These are phyloP conservation scores for Branchellion lobata DNA, from an alignment of 2,888 invertebrate species.

Conservation along the genomic window DNA sequence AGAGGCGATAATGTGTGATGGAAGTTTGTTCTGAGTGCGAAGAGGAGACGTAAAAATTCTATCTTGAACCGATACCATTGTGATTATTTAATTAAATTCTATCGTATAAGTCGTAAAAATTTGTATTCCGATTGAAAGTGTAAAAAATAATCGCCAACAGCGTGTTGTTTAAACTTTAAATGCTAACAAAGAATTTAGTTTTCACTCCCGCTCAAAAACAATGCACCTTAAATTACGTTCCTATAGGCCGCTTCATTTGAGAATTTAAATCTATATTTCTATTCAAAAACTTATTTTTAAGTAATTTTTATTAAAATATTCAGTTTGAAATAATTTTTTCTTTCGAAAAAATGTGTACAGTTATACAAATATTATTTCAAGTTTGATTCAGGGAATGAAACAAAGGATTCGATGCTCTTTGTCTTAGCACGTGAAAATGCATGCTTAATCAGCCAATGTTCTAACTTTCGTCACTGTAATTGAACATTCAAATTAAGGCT, in stretches of 20 bases:
- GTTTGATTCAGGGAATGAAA: neutral
- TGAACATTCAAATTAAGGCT: too few species aligned
- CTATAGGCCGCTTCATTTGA: neutral
- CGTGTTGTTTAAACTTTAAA: conserved; percentile 12
- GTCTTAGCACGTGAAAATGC: neutral
- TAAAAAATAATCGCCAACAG: neutral
- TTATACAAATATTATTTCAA: too few species aligned
- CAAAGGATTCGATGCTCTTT: neutral
- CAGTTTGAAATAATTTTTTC: neutral
- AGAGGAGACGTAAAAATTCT: conserved; percentile 21
- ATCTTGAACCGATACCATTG: conserved; percentile 15
- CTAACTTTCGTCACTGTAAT: too few species aligned
- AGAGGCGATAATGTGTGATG: neutral
- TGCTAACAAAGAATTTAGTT: conserved; percentile 18
- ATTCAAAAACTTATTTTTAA: neutral
- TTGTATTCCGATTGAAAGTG: neutral
- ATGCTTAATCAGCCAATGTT: neutral
- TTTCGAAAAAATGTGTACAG: neutral
- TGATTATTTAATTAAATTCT: neutral
- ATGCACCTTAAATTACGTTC: neutral
- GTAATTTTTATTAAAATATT: neutral
- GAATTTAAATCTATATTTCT: neutral
- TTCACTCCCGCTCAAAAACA: conserved; percentile 22
- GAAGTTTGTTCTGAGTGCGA: neutral
- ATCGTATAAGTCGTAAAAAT: neutral